A percentile compares a stretch with the other conserved stretches of the same genome.
Evolutionary conservation across 2,797 vertebrate genomes (phyloP).

Genomic region (Peromyscus eremicus): DNA sequence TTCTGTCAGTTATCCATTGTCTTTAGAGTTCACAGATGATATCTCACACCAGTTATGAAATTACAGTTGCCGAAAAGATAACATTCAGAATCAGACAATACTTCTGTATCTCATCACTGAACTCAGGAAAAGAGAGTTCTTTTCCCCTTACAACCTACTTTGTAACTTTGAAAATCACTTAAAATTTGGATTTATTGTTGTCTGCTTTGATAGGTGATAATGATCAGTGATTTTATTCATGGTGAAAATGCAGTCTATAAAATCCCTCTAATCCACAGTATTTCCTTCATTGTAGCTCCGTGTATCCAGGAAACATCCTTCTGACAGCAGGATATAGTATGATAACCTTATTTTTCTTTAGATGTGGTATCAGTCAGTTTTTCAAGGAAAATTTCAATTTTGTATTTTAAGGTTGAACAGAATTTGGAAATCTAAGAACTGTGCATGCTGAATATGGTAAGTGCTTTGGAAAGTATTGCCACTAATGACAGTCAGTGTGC

Average conservation of each 20-base stretch:
- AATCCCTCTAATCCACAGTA: background rate
- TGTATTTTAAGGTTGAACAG: background rate
- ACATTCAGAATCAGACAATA: background rate
- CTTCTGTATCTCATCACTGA: background rate
- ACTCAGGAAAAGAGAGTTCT: background rate
- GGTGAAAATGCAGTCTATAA: background rate
- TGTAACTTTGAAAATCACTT: background rate
- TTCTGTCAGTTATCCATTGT: background rate
- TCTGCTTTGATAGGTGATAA: background rate
- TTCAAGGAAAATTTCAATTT: background rate
- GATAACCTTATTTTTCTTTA: background rate
- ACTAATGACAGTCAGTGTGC: background rate
- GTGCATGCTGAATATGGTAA: background rate
- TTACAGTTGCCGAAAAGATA: background rate
- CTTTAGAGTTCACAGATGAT: background rate
- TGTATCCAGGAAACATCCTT: background rate
- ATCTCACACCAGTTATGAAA: background rate
- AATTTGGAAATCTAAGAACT: background rate
- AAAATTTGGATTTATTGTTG: background rate
- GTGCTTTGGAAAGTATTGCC: background rate
- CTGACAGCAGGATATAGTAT: accelerated
- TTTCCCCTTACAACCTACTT: background rate
- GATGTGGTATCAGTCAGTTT: background rate
- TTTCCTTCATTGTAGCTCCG: background rate
- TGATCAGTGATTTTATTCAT: background rate